Conservation (phyloP, 2,113 vertebrate species). For the Carassius gibelio region DNA sequence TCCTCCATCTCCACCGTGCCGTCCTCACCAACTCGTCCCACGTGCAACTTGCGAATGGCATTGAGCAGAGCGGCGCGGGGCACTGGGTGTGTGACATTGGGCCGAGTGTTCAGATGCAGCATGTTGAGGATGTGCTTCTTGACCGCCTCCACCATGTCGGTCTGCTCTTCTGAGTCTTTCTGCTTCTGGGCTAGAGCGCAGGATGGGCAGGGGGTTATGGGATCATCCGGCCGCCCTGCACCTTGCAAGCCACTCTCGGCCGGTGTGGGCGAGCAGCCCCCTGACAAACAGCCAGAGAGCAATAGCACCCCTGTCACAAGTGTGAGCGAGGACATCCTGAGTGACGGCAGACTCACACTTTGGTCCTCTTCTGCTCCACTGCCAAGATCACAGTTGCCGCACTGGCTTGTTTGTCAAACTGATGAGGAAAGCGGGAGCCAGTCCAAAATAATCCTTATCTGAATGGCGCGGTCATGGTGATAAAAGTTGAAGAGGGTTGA, state of each 20-base stretch:
- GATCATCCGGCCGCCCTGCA: slow-evolving; percentile 61
- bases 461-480: slow-evolving; percentile 42
- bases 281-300: slow-evolving; percentile 78
- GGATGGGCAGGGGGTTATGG: slow-evolving; percentile 80
- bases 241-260: slow-evolving; percentile 18
- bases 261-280: slow-evolving; percentile 76
- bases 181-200: slow-evolving; percentile 83
- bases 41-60: slow-evolving; percentile 91
- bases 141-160: slow-evolving; percentile 95
- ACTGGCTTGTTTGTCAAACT: slow-evolving; percentile 19
- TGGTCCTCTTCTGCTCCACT: slow-evolving; percentile 14
- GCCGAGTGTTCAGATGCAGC: slow-evolving; percentile 92
- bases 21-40: slow-evolving; percentile 88
- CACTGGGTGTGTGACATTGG: slow-evolving; percentile 91
- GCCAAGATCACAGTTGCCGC: slow-evolving; percentile 15
- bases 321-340: slow-evolving; percentile 64
- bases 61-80: slow-evolving; percentile 93
- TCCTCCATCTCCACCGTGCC: slow-evolving; percentile 93
- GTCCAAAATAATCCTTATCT: slow-evolving; percentile 58
- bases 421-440: slow-evolving; percentile 16
- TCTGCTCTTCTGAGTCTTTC: slow-evolving; percentile 78
- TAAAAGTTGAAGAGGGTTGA: slow-evolving; percentile 31
- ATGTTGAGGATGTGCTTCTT: slow-evolving; percentile 95
- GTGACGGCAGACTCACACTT: slow-evolving; percentile 29
- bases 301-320: slow-evolving; percentile 79